Evolutionary conservation across 2,113 vertebrate species (phyloP).

Genomic region (Neodontobutis hainanensis): DNA sequence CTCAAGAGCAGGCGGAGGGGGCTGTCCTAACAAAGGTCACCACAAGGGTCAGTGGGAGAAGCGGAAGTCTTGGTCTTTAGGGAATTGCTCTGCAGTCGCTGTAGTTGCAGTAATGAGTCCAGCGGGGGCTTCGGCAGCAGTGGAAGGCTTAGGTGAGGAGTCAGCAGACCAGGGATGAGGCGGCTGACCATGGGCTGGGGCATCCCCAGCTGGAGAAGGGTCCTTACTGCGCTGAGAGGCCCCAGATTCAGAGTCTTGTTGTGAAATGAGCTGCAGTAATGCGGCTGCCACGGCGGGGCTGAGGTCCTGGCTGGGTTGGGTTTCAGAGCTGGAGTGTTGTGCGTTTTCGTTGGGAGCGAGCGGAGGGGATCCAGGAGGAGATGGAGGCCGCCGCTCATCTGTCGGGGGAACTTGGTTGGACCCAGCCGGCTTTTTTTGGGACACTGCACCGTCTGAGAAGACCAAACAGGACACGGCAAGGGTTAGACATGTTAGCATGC

Average conservation of each 20-base stretch:
- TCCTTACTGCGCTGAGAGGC: conserved; percentile 67
- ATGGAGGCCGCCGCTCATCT: conserved; percentile 88
- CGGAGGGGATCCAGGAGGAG: conserved; percentile 76
- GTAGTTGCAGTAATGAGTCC: conserved; percentile 41
- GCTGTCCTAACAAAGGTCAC: background rate
- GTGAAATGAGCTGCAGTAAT: conserved; percentile 92
- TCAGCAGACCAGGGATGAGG: conserved; percentile 56
- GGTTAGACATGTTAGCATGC: background rate
- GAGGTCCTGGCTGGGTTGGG: conserved; percentile 76
- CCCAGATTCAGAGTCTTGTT: conserved; percentile 83
- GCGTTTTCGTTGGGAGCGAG: conserved; percentile 65
- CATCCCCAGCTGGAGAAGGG: conserved; percentile 52
- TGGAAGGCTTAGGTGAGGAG: conserved; percentile 49
- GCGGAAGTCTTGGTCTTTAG: conserved; percentile 95
- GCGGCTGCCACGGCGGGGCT: conserved; percentile 89
- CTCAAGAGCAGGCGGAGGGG: background rate
- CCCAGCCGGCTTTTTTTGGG: conserved; percentile 53
- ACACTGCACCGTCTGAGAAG: conserved; percentile 53
- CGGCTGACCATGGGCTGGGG: conserved; percentile 25
- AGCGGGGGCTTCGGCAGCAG: conserved; percentile 49
- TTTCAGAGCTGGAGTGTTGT: conserved; percentile 32
- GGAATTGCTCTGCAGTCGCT: conserved; percentile 80
- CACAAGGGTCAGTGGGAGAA: conserved; percentile 77
- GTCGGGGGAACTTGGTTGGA: conserved; percentile 78
- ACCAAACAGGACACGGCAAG: conserved; percentile 25